phyloP scores from a whole-genome alignment of 2,113 vertebrate species.

The Pterophyllum scalare region DNA sequence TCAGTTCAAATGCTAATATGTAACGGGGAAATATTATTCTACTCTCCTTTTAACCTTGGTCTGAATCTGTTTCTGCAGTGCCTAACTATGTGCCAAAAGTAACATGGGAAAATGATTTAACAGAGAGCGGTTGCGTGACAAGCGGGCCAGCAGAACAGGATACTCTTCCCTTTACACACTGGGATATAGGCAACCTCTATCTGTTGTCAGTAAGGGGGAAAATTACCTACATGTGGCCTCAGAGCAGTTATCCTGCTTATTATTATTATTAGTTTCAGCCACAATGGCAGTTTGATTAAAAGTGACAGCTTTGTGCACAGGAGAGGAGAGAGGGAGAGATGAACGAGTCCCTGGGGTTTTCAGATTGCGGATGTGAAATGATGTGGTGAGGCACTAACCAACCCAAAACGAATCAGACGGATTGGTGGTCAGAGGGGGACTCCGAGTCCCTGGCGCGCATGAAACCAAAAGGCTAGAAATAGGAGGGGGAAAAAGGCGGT shows the following conservation, averaged over 20 bases:
- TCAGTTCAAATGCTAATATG: conserved; percentile 59
- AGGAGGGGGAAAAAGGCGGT: not conserved
- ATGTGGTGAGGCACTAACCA: conserved; percentile 58
- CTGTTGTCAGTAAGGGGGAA: conserved; percentile 18
- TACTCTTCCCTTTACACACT: conserved; percentile 26
- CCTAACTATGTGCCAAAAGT: conserved; percentile 56
- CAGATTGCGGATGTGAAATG: conserved; percentile 66
- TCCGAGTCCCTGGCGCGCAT: conserved; percentile 34
- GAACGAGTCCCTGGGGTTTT: conserved; percentile 57
- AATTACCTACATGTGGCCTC: conserved; percentile 43
- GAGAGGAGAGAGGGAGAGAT: conserved; percentile 37
- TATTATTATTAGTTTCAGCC: conserved; percentile 52
- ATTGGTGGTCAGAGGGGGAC: conserved; percentile 65
- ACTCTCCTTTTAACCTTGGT: conserved; percentile 47
- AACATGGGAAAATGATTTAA: conserved; percentile 73
- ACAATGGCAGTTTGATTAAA: conserved; percentile 55
- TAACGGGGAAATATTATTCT: conserved; percentile 58
- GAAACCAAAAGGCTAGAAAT: conserved; percentile 64
- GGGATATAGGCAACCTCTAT: conserved; percentile 42
- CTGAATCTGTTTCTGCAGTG: conserved; percentile 30
- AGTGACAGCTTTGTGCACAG: conserved; percentile 63
- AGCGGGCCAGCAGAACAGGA: conserved; percentile 52
- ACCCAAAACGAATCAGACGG: conserved; percentile 65
- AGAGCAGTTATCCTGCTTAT: conserved; percentile 43
- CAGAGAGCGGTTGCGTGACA: conserved; percentile 59